Evolutionary conservation across 30 jellyfish, hydroid and myxozoan species (phyloP), one percentile per base, ranked within the genome.

Genomic region (Turritopsis dohrnii): DNA sequence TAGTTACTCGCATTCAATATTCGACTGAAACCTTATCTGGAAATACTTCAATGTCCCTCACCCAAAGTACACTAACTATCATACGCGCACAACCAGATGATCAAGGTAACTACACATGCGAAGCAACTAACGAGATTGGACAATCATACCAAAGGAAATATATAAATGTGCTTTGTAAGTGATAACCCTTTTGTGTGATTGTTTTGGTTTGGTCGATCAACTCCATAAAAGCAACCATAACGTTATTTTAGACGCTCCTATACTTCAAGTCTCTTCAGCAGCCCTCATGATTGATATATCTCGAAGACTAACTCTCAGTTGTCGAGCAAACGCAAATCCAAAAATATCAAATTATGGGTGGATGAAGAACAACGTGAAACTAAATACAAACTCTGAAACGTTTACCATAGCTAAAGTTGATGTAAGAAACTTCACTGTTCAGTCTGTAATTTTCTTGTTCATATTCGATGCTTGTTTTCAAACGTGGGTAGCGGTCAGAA

Each of bases 281-380:
- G 28, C 21, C 8, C 19, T 77, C 0, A 24, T 77, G 66, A 30
- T 77, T 26, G 72, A 77, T 21, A 1, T 77, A 0, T 28, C 52
- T 25, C 22, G 28, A 53, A 21, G 21, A 24, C 28, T 77, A 24
- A n/a, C 85, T 28, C 28, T 77, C 8, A 77, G 85, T 66, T 77
- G 85, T 77, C 16, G 53, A 77, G 71, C 85, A 28, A 66, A 77
- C 71, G 85, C 72, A 29, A 77, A 77, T 77, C 85, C 85, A 16
- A 30, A 60, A 30, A 24, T 77, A 0, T 13, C 66, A 0, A 53
- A 30, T 24, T 77, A 77, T 66, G 28, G 18, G 8, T 77, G 85
- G 85, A 77, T 18, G 27, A 77, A 30, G 72, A 24, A 29, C 72
- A 29, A 77, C 72, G 72, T 29, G 13, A 29, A 60, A 0, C 28